Evolutionary conservation across 2,888 invertebrate genomes (phyloP).

Genomic region (Aplocera efformata): DNA sequence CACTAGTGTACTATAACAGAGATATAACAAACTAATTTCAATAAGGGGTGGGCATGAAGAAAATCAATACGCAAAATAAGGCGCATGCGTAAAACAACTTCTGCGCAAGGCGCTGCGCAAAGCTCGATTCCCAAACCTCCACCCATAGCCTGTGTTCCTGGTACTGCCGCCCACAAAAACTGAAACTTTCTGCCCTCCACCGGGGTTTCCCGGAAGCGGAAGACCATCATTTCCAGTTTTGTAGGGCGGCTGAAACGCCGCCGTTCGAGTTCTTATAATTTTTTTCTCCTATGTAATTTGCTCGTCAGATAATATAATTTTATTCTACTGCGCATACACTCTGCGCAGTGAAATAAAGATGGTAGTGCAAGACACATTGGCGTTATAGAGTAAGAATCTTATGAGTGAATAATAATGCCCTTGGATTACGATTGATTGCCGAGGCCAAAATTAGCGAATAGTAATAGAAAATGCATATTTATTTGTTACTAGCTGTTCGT

Average conservation of each 20-base stretch:
- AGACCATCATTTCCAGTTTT: slow-evolving; percentile 57
- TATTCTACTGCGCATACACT: slow-evolving; percentile 46
- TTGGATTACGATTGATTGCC: too few relatives aligned
- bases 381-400: too few relatives aligned
- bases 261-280: slow-evolving; percentile 12
- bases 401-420: too few relatives aligned
- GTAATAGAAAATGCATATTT: too few relatives aligned
- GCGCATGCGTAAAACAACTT: slow-evolving; percentile 51
- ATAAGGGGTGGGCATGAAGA: too few relatives aligned
- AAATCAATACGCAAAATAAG: background rate
- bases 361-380: too few relatives aligned
- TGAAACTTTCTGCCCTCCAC: slow-evolving; percentile 75
- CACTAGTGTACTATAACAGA: too few relatives aligned
- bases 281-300: too few relatives aligned
- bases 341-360: slow-evolving; percentile 43
- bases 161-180: slow-evolving; percentile 73
- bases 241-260: slow-evolving; percentile 56
- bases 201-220: slow-evolving; percentile 58
- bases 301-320: too few relatives aligned
- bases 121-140: slow-evolving; percentile 31
- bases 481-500: too few relatives aligned
- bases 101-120: slow-evolving; percentile 3
- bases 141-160: slow-evolving; percentile 44
- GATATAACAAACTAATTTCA: too few relatives aligned
- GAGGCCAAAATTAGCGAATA: too few relatives aligned